Percentiles rank a stretch among this genome's conserved stretches.
Evolutionary conservation across 1,140 invertebrate genomes (phyloP).

Genomic region (Nomia melanderi): DNA sequence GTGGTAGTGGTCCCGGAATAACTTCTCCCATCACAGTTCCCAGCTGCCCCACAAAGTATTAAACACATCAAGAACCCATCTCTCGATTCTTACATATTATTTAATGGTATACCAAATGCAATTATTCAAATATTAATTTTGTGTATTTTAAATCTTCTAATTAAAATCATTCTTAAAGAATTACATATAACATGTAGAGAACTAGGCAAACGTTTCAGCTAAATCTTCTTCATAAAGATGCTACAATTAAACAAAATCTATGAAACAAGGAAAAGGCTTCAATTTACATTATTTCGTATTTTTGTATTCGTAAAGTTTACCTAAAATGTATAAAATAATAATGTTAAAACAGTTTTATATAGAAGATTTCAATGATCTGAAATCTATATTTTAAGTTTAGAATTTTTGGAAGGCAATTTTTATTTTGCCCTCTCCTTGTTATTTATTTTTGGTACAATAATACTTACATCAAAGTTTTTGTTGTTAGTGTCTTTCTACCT

Average conservation of each 20-base stretch:
- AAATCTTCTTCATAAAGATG: constrained; percentile 16
- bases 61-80: constrained; percentile 72
- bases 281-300: background rate
- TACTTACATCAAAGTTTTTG: constrained; percentile 46
- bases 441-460: constrained; percentile 11
- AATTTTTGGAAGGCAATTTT: background rate
- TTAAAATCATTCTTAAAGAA: constrained; percentile 10
- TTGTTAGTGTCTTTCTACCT: constrained; percentile 27
- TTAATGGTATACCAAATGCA: constrained; percentile 35
- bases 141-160: constrained; percentile 1
- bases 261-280: constrained; percentile 13
- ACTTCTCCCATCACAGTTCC: constrained; percentile 76
- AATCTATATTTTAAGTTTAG: background rate
- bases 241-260: background rate
- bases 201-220: constrained; percentile 18
- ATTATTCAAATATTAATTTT: constrained; percentile 36
- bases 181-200: background rate
- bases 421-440: constrained; percentile 8
- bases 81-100: constrained; percentile 59
- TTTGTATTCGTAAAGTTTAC: background rate
- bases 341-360: background rate
- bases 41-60: constrained; percentile 76
- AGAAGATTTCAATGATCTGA: background rate
- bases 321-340: background rate
- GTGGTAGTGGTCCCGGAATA: constrained; percentile 75